Evolutionary conservation across 2,113 vertebrate genomes (phyloP), one percentile per base, ranked within the genome.

Genomic region (Hystrix cristata): DNA sequence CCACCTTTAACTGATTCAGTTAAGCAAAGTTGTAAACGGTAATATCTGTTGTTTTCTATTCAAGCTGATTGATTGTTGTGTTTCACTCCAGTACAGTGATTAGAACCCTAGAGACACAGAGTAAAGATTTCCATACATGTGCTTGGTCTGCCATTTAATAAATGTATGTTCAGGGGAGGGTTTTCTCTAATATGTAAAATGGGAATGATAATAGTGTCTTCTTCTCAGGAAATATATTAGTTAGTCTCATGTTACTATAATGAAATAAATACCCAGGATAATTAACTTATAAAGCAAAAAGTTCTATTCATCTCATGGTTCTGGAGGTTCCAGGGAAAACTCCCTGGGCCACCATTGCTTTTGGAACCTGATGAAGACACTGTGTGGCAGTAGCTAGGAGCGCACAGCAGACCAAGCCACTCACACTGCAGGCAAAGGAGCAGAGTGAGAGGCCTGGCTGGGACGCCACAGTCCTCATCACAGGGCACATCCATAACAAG

Each of bases 101-200:
- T 76, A 88, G n/a, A 93, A 81, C 62, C 19, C 59, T 65, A 21
- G 3, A 86, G 51, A 85, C 15, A 65, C 2, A 80, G 16, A 80
- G 51, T 57, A 64, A 94, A 55, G 60, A 21, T 55, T 55, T 79
- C 18, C 5, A 23, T 65, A 62, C 7, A 21, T n/a, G 31, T 74
- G 21, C 12, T 90, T 48, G 43, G 2, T 65, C 31, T 86, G 21
- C 14, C 38, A 48, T n/a, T 95, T 81, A 46, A 34, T 79, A 34
- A 53, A 23, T 79, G 25, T 55, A 18, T 81, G 43, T 15, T 78
- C 0, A 29, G 46, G 38, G 48, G 19, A 43, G 94, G 65, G 11
- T 85, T 59, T 90, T 86, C 93, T 51, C n/a, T 87, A 43, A 72
- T 80, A 94, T 90, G 29, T 74, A 87, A 76, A 74, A 65, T 57